These are phyloP conservation scores for Chrysodeixis includens DNA, from an alignment of 2,888 invertebrate genomes.

Conservation along the genomic window DNA sequence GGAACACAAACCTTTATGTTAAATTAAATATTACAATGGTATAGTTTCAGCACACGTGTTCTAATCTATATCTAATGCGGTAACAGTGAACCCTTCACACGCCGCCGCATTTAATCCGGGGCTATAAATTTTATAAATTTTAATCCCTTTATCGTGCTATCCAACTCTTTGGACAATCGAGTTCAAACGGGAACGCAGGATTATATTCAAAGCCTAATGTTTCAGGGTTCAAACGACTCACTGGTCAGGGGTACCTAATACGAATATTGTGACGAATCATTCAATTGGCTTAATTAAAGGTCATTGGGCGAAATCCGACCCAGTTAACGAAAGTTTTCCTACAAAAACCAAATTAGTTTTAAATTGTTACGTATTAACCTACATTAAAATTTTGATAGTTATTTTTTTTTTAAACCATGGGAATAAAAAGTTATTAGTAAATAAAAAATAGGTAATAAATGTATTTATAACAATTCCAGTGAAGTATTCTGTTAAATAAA, in stretches of 20 bases:
- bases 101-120: constrained; percentile 64
- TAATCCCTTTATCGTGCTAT: constrained; percentile 83
- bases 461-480: too few species aligned
- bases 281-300: constrained; percentile 59
- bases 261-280: constrained; percentile 64
- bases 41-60: constrained; percentile 26
- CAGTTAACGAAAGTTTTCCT: too few species aligned
- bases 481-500: too few species aligned
- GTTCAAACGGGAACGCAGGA: constrained; percentile 68
- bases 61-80: constrained; percentile 55
- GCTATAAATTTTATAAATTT: constrained; percentile 82
- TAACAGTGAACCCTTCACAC: constrained; percentile 65
- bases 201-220: constrained; percentile 70
- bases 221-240: constrained; percentile 56
- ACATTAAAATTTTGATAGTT: too few species aligned
- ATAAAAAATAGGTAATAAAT: too few species aligned
- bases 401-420: too few species aligned
- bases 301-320: too few species aligned
- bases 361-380: too few species aligned
- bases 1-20: neutral
- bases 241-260: constrained; percentile 41
- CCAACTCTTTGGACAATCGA: constrained; percentile 70
- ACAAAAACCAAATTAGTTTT: too few species aligned
- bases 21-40: constrained; percentile 9
- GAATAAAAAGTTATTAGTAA: too few species aligned